Conservation (phyloP, 2,113 vertebrate genomes). For the Nipponia nippon region DNA sequence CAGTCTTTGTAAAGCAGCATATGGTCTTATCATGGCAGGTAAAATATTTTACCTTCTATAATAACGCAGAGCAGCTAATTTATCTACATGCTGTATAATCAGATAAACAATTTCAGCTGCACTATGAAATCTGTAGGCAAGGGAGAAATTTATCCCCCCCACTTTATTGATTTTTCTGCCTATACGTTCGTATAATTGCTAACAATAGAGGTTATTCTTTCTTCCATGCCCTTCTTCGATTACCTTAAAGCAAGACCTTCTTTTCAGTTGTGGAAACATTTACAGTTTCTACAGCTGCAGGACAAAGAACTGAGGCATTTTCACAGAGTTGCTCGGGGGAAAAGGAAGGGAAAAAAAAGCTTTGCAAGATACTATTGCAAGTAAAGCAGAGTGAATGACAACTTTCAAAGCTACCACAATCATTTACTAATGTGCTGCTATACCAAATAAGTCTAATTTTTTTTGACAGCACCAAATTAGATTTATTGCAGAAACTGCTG, state of each 20-base stretch:
- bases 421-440: constrained; percentile 79
- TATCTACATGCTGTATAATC: constrained; percentile 61
- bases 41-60: constrained; percentile 72
- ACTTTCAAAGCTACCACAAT: constrained; percentile 75
- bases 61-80: constrained; percentile 63
- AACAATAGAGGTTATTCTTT: constrained; percentile 49
- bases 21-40: constrained; percentile 62
- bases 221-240: constrained; percentile 26
- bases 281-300: constrained; percentile 59
- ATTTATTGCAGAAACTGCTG: constrained; percentile 82
- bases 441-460: constrained; percentile 82
- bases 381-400: constrained; percentile 72
- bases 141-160: not conserved
- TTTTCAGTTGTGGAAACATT: constrained; percentile 60
- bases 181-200: constrained; percentile 1
- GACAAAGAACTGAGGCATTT: constrained; percentile 72
- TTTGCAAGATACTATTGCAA: constrained; percentile 57
- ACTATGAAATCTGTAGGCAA: constrained; percentile 45
- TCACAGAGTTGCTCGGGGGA: constrained; percentile 29
- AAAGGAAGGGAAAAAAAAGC: not conserved
- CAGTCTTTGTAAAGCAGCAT: constrained; percentile 68
- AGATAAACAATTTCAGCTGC: constrained; percentile 58
- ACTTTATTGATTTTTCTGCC: constrained; percentile 22
- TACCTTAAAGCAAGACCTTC: constrained; percentile 57
- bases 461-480: constrained; percentile 80